A percentile compares a stretch with the other conserved stretches of the same genome.
These are phyloP conservation scores for Lepidurus couesii DNA, from an alignment of 1,140 invertebrate species.

Conservation along the genomic window DNA sequence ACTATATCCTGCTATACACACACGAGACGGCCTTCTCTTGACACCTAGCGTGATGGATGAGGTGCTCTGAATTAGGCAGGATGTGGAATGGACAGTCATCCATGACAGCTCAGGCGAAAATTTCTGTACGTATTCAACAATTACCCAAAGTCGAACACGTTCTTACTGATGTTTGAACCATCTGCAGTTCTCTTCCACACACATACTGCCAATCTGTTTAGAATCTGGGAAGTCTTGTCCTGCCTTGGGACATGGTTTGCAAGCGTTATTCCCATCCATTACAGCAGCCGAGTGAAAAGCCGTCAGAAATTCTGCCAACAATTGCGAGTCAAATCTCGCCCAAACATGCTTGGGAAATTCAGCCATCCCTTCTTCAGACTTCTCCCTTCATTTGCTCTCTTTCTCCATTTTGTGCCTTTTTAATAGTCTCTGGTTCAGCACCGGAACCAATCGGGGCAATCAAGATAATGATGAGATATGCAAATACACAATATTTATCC, in stretches of 20 bases:
- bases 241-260: background rate
- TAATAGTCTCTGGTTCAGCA: background rate
- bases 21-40: background rate
- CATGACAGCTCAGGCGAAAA: background rate
- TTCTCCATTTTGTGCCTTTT: background rate
- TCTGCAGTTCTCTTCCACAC: background rate
- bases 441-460: background rate
- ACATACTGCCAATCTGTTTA: background rate
- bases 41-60: background rate
- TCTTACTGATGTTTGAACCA: background rate
- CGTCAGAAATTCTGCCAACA: background rate
- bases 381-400: background rate
- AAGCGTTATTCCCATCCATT: background rate
- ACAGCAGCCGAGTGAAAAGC: background rate
- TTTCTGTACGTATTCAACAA: background rate
- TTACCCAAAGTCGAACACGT: background rate
- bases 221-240: background rate
- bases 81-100: background rate
- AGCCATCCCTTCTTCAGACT: too few relatives aligned
- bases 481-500: background rate
- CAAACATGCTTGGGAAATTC: too few relatives aligned
- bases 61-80: conserved; percentile 17
- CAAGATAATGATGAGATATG: background rate
- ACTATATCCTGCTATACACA: background rate
- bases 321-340: background rate